Evolutionary conservation across 2,888 invertebrate genomes (phyloP), one percentile per base, ranked within the genome.

Genomic region (Amblyjoppa proteus): DNA sequence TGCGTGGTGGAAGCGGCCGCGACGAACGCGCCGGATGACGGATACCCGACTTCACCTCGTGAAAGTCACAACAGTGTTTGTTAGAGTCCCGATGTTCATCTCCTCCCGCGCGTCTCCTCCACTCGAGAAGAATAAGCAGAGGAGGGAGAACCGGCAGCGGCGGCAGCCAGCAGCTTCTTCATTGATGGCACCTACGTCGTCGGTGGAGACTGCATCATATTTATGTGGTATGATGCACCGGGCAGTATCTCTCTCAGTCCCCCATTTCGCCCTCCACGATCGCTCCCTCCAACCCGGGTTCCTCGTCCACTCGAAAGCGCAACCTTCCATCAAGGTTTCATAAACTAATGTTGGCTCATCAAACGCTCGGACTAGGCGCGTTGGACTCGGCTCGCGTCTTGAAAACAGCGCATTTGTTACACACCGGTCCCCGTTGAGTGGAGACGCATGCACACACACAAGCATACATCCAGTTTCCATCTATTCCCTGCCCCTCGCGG

Each of bases 341-440:
- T 89, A 89, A 90, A 89, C 90, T 91, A 91, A 90, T 90, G 90
- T 90, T 88, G 89, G 89, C 89, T 89, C 91, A 90, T 91, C 91
- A 91, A 90, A 91, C 87, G 88, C 79, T 81, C 58, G 86, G 85
- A 78, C 77, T 82, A 76, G 78, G 61, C 69, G 70, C 53, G 70
- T 78, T 74, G 51, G 71, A 69, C 66, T 77, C 69, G 58, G 64
- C 53, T 78, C 78, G 71, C 61, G 66, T 86, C 86, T 89, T 91
- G 91, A 92, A 93, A 93, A 92, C 93, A 91, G 89, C 90, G 89
- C 93, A 93, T 93, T 93, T 92, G 91, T 93, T 93, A 93, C 75
- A 84, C 69, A 74, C 77, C 64, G 69, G 49, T 83, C 76, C 81
- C 69, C 74, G 70, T 70, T 28, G 78, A 83, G 82, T 68, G 53